A percentile compares a stretch with the other conserved stretches of the same genome.
These are phyloP conservation scores for Mercenaria mercenaria DNA, from an alignment of 1,140 invertebrate species.

Conservation along the genomic window DNA sequence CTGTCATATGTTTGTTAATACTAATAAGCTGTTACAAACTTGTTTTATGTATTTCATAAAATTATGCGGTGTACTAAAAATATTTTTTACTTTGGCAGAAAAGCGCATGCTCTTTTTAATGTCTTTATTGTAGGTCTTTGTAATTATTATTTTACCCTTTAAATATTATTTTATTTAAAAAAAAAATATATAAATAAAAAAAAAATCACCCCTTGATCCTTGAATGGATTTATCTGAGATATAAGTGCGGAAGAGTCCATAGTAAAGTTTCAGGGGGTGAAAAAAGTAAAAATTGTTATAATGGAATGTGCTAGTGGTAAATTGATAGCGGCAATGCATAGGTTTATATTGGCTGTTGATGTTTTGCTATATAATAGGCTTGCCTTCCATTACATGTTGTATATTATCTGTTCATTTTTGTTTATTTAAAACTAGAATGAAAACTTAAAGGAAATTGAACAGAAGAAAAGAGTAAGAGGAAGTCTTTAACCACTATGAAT, in stretches of 20 bases:
- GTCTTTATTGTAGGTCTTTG: neutral
- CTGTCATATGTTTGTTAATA: neutral
- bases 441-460: neutral
- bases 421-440: neutral
- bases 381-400: neutral
- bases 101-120: neutral
- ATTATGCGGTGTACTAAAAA: no score
- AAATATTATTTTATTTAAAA: no score
- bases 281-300: neutral
- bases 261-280: neutral
- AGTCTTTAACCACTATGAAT: neutral
- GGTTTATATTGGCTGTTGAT: neutral
- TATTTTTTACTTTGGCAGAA: neutral
- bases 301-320: slow-evolving; percentile 12
- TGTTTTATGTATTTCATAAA: neutral
- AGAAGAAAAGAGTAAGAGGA: neutral
- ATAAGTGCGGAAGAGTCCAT: neutral
- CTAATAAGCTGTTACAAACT: neutral
- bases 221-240: neutral
- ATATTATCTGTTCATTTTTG: neutral
- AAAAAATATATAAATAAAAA: no score
- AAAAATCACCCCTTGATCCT: neutral
- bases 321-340: neutral
- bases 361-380: slow-evolving; percentile 1
- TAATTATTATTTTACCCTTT: neutral